These are phyloP conservation scores for Nylanderia fulva DNA, from an alignment of 1,140 invertebrate species.

Conservation along the genomic window DNA sequence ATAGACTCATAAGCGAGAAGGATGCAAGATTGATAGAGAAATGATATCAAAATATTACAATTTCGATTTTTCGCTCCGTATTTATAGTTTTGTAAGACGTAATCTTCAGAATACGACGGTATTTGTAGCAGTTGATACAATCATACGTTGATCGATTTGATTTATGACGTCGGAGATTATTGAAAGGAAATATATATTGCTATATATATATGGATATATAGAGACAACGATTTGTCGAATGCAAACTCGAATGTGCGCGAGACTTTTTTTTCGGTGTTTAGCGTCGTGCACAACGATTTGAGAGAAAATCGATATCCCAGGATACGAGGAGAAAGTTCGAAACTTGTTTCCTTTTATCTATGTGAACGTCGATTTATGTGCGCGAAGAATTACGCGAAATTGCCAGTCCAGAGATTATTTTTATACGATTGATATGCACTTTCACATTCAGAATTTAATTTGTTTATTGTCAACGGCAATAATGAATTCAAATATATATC, in stretches of 20 bases:
- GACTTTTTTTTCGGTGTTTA: conserved; percentile 15
- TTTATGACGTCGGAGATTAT: conserved; percentile 44
- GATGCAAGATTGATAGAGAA: conserved; percentile 21
- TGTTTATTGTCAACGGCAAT: not conserved
- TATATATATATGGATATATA: not conserved
- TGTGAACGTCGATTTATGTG: not conserved
- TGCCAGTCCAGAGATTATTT: conserved; percentile 8
- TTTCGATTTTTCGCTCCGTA: conserved; percentile 61
- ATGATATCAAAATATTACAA: conserved; percentile 69
- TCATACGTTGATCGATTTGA: conserved; percentile 37
- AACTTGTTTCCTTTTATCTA: conserved; percentile 32
- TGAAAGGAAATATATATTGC: conserved; percentile 12
- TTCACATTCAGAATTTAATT: conserved; percentile 4
- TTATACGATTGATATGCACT: conserved; percentile 1
- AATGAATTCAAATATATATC: not conserved
- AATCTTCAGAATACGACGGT: conserved; percentile 68
- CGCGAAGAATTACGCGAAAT: not conserved
- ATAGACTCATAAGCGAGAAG: conserved; percentile 2
- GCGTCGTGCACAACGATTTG: not conserved
- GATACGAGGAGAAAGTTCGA: conserved; percentile 11
- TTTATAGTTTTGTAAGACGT: conserved; percentile 71
- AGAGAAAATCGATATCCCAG: conserved; percentile 16
- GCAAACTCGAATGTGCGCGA: not conserved
- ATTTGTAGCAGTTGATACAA: conserved; percentile 66
- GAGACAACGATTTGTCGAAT: conserved; percentile 1